Base-by-base conservation (phyloP, 2,113 vertebrate species). In the Grantiella picta region DNA sequence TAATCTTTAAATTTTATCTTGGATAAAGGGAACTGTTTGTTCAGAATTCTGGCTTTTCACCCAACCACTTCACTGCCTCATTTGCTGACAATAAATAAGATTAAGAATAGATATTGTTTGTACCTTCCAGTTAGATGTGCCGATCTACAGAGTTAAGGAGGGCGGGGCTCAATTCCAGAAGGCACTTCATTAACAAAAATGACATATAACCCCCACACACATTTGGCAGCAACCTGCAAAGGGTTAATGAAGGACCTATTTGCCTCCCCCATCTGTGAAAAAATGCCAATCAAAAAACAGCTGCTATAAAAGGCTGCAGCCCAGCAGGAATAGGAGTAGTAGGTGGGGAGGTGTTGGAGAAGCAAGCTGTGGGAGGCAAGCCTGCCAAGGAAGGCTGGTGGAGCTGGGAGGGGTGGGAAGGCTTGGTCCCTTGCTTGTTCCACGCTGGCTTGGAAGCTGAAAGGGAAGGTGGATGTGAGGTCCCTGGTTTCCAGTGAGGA, bases 211-310 rank as follows among this genome's bases (percentile, higher is more conserved):
- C 94, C 85, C 3, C 76, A 0, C 68, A 88, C 84, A 92, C 60
- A 70, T 47, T 96, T 96, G 81, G 92, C 96, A 95, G 81, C 77
- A 91, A 45, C 92, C 95, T 91, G 81, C 76, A 96, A 97, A 96
- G 96, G 94, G 94, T 96, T 96, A 95, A 97, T 92, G 91, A 96
- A 95, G 61, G 94, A 94, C 94, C 94, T 95, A 76, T 95, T 96
- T 96, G 91, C 94, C 92, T 95, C 94, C 95, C 94, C 95, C 94
- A 95, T 94, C 92, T 95, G 95, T 96, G 96, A 96, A 95, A 91
- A 96, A 89, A 56, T 92, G 91, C 86, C 93, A 95, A 91, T 96
- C 94, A 95, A 56, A 95, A 95, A 87, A 27, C 95, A 96, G 94
- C 94, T 96, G 92, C 91, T 97, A 91, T 95, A 97, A 95, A 94